These are phyloP conservation scores for Eumacrocentrus americanus DNA, from an alignment of 2,888 invertebrate species.

Conservation along the genomic window DNA sequence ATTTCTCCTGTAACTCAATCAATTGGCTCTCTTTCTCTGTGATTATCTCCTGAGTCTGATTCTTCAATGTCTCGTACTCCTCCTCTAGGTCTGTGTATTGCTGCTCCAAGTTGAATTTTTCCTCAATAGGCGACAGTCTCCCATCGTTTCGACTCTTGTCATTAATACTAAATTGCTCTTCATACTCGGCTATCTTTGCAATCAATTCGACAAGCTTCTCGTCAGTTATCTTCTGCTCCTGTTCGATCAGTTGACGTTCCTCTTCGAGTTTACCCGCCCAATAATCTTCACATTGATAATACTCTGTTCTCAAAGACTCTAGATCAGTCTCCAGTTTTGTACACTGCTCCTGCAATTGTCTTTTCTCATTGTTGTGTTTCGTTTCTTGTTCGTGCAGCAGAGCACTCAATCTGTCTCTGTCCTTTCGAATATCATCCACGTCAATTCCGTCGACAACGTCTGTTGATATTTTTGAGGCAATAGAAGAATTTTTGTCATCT, in stretches of 20 bases:
- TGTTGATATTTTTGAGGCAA: constrained; percentile 21
- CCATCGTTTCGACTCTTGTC: constrained; percentile 61
- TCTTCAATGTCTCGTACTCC: constrained; percentile 69
- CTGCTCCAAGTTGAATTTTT: constrained; percentile 74
- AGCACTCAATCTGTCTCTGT: constrained; percentile 24
- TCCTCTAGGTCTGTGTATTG: constrained; percentile 73
- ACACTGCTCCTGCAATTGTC: constrained; percentile 63
- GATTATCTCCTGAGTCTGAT: constrained; percentile 64
- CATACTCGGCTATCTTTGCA: constrained; percentile 79
- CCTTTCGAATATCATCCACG: constrained; percentile 16
- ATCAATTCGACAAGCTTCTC: constrained; percentile 78
- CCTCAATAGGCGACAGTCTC: constrained; percentile 78
- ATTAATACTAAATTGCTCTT: constrained; percentile 71
- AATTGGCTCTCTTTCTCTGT: constrained; percentile 68
- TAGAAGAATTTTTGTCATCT: constrained; percentile 33
- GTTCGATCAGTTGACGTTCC: constrained; percentile 76
- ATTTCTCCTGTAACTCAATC: constrained; percentile 60
- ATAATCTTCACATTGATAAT: constrained; percentile 86
- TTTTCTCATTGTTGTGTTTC: constrained; percentile 57
- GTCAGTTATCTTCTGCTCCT: constrained; percentile 77
- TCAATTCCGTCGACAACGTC: constrained; percentile 16
- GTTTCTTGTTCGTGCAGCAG: constrained; percentile 56
- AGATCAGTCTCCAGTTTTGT: constrained; percentile 76
- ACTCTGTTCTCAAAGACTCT: constrained; percentile 77
- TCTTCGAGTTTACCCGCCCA: constrained; percentile 81